phyloP scores from a whole-genome alignment of 2,797 vertebrate genomes.

The Siniperca scherzeri region DNA sequence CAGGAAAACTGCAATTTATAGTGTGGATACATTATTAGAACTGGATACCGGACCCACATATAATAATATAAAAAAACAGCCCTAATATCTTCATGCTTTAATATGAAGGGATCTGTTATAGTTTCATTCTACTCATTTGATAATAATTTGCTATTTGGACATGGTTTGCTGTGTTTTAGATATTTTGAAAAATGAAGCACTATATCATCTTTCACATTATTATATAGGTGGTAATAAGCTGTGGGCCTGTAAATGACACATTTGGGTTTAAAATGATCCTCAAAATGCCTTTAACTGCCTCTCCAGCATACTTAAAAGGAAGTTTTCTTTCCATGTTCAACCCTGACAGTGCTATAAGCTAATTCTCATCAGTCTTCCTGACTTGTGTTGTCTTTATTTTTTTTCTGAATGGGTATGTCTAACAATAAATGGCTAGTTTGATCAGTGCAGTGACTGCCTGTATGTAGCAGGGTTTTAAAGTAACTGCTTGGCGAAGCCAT shows the following conservation, averaged over 20 bases:
- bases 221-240: constrained; percentile 42
- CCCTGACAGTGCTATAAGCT: constrained; percentile 32
- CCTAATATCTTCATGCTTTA: neutral
- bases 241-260: constrained; percentile 36
- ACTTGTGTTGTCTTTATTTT: neutral
- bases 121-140: constrained; percentile 31
- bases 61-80: too few species aligned
- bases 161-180: constrained; percentile 28
- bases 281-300: constrained; percentile 51
- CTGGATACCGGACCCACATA: too few species aligned
- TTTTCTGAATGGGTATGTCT: constrained; percentile 22
- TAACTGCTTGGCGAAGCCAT: neutral
- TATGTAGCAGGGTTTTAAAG: constrained; percentile 2
- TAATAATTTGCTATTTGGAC: constrained; percentile 39
- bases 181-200: constrained; percentile 36
- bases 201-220: constrained; percentile 41
- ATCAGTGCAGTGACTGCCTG: constrained; percentile 17
- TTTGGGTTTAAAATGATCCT: constrained; percentile 53
- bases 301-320: constrained; percentile 40
- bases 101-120: constrained; percentile 12
- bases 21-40: too few species aligned
- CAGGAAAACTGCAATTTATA: neutral
- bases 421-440: constrained; percentile 30
- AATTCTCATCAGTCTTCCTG: constrained; percentile 30
- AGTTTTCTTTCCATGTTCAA: constrained; percentile 48